phyloP scores from a whole-genome alignment of 2,113 vertebrate species.

The Pelvicachromis taeniatus region DNA sequence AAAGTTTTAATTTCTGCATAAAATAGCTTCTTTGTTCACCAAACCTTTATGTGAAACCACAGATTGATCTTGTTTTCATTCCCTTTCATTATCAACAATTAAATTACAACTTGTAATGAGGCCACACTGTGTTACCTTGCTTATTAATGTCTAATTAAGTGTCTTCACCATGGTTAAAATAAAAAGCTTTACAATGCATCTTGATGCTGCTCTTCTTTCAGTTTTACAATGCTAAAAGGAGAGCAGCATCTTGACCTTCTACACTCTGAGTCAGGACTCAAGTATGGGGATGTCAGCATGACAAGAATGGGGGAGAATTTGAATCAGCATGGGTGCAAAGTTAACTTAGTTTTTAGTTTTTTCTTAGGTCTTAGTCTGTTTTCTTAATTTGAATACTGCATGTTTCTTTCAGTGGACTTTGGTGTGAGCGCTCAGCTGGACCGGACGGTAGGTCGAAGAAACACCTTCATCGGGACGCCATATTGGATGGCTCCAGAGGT shows the following conservation, averaged over 20 bases:
- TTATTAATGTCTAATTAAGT: not conserved
- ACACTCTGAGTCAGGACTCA: not conserved
- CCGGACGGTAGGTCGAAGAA: slow-evolving; percentile 92
- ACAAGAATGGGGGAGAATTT: not conserved
- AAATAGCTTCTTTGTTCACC: not conserved
- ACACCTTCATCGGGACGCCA: slow-evolving; percentile 96
- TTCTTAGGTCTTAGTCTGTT: not conserved
- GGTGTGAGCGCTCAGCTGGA: slow-evolving; percentile 97
- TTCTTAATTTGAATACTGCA: not conserved
- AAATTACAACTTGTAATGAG: not conserved
- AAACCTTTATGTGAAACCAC: not conserved
- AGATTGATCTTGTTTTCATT: not conserved
- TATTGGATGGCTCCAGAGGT: slow-evolving; percentile 99
- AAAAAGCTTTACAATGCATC: not conserved
- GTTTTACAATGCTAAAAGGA: not conserved
- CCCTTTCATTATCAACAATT: not conserved
- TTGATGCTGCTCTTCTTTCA: not conserved
- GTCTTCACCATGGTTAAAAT: not conserved
- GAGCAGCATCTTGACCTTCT: not conserved
- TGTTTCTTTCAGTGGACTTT: slow-evolving; percentile 83
- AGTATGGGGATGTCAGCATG: not conserved
- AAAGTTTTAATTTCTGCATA: not conserved
- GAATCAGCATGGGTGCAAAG: not conserved
- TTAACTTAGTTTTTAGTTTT: not conserved
- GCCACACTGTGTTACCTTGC: not conserved